A percentile compares a stretch with the other conserved stretches of the same genome.
Evolutionary conservation across 1,140 invertebrate genomes (phyloP).

Genomic region (Drosophila littoralis): DNA sequence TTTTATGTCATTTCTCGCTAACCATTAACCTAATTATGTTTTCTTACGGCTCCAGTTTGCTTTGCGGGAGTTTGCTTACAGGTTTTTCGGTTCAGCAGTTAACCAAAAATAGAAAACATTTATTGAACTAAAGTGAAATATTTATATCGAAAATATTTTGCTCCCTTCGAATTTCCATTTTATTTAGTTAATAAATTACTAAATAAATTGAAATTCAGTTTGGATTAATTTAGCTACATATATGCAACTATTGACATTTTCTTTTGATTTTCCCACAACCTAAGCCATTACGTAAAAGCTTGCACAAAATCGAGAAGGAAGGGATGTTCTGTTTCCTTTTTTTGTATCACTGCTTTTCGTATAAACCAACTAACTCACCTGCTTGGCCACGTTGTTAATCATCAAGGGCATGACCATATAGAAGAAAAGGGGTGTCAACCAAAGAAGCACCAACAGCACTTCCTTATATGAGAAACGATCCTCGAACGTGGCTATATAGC

Average conservation of each 20-base stretch:
- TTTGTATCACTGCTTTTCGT: too few relatives aligned
- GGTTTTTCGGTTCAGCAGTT: background rate
- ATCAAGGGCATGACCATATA: slow-evolving; percentile 47
- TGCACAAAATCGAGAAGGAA: too few relatives aligned
- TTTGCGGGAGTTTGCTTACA: background rate
- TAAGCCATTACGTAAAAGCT: too few relatives aligned
- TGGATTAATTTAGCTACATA: too few relatives aligned
- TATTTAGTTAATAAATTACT: too few relatives aligned
- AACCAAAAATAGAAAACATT: background rate
- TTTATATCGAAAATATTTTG: background rate
- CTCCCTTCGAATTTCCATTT: too few relatives aligned
- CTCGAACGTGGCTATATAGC: slow-evolving; percentile 29
- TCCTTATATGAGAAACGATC: slow-evolving; percentile 10
- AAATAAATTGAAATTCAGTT: too few relatives aligned
- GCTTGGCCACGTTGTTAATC: slow-evolving; percentile 44
- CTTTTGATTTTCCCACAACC: too few relatives aligned
- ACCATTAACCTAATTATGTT: slow-evolving; percentile 30
- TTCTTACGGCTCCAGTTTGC: slow-evolving; percentile 5
- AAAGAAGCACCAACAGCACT: background rate
- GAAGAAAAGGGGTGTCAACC: slow-evolving; percentile 49
- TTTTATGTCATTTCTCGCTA: slow-evolving; percentile 1
- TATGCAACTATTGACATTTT: too few relatives aligned
- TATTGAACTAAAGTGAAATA: background rate
- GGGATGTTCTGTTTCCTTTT: too few relatives aligned
- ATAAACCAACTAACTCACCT: slow-evolving; percentile 44